Percentiles rank a stretch among this genome's conserved stretches.
phyloP scores from a whole-genome alignment of 2,888 invertebrate species.

The Galeopsomyia nigrocyanea region DNA sequence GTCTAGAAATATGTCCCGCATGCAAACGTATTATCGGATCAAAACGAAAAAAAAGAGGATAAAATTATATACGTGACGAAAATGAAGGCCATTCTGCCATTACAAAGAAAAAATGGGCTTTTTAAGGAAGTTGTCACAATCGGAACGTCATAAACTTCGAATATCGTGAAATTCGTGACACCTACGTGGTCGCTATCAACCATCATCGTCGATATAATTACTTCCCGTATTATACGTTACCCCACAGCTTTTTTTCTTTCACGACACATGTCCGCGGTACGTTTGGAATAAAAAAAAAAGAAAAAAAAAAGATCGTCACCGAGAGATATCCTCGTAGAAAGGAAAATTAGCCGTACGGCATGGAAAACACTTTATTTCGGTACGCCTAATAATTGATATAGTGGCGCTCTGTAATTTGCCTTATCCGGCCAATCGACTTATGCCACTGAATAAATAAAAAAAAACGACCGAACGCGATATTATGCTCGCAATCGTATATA shows the following conservation, averaged over 20 bases:
- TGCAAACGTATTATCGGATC: too few relatives aligned
- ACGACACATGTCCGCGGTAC: not conserved
- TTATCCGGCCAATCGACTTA: conserved; percentile 36
- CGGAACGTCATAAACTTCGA: too few relatives aligned
- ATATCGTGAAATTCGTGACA: too few relatives aligned
- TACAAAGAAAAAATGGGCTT: too few relatives aligned
- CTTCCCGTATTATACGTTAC: not conserved
- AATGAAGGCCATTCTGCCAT: too few relatives aligned
- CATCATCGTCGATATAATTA: conserved; percentile 8
- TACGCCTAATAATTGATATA: conserved; percentile 39
- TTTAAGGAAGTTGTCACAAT: too few relatives aligned
- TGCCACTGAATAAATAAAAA: conserved; percentile 35
- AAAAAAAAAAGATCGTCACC: conserved; percentile 13
- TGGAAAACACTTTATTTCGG: conserved; percentile 35
- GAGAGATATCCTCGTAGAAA: conserved; percentile 33
- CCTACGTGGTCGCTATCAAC: not conserved
- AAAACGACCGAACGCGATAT: conserved; percentile 3
- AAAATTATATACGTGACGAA: too few relatives aligned
- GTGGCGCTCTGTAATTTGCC: conserved; percentile 27
- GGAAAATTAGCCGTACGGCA: conserved; percentile 31
- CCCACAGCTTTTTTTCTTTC: not conserved
- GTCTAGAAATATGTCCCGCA: too few relatives aligned
- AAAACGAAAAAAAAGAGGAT: too few relatives aligned
- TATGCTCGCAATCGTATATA: not conserved
- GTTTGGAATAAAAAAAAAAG: not conserved